A percentile compares a stretch with the other conserved stretches of the same genome.
phyloP scores from a whole-genome alignment of 2,888 invertebrate species.

The Punctoribates punctum region DNA sequence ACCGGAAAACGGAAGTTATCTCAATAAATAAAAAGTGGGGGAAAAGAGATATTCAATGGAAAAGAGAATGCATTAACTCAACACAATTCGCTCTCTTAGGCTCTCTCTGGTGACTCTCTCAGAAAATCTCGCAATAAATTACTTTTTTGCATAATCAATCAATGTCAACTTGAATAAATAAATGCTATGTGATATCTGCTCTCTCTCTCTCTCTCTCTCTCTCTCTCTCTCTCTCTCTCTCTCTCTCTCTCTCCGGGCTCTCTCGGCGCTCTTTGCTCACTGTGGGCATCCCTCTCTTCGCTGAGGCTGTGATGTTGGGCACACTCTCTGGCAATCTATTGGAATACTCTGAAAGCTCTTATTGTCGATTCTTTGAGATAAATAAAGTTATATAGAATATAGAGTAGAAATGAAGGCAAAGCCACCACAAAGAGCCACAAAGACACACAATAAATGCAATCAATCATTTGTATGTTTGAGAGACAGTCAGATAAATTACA shows the following conservation, averaged over 20 bases:
- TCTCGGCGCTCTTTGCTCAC: background rate
- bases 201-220: constrained; percentile 8
- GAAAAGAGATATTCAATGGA: constrained; percentile 20
- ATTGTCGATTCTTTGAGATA: constrained; percentile 21
- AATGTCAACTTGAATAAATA: constrained; percentile 45
- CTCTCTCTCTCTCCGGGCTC: background rate
- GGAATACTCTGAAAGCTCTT: constrained; percentile 5
- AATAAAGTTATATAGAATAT: constrained; percentile 32
- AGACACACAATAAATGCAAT: constrained; percentile 34
- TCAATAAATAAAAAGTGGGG: constrained; percentile 37
- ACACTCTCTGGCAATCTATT: background rate
- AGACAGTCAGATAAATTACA: constrained; percentile 37
- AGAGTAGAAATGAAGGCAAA: constrained; percentile 30
- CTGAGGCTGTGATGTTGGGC: too few relatives aligned
- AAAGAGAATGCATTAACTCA: constrained; percentile 36
- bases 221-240: constrained; percentile 38
- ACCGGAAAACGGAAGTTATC: constrained; percentile 36
- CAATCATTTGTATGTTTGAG: constrained; percentile 35
- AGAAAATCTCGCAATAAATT: constrained; percentile 44
- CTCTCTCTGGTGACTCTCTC: constrained; percentile 26
- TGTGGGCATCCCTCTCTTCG: background rate
- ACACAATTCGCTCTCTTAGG: constrained; percentile 14
- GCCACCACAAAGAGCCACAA: constrained; percentile 20
- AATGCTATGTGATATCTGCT: constrained; percentile 33
- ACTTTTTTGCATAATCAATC: constrained; percentile 46